A percentile compares a stretch with the other conserved stretches of the same genome.
Evolutionary conservation across 2,113 vertebrate genomes (phyloP).

Genomic region (Lasiurus cinereus): DNA sequence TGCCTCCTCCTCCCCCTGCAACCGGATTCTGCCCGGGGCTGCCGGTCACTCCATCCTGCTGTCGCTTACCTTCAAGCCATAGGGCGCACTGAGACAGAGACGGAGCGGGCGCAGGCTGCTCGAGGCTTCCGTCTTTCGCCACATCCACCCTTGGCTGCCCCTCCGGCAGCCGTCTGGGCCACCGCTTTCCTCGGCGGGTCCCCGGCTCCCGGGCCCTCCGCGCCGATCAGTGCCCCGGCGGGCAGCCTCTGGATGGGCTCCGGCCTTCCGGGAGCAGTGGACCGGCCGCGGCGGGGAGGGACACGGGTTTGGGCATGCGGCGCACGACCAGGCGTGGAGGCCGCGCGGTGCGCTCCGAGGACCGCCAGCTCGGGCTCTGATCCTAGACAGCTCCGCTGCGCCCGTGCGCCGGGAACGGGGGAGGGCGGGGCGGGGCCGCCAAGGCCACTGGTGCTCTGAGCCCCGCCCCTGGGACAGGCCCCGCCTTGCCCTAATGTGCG

Average conservation of each 20-base stretch:
- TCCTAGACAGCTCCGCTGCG: conserved; percentile 74
- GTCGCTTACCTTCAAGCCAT: conserved; percentile 91
- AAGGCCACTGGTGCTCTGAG: not conserved
- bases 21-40: not conserved
- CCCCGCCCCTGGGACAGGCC: conserved; percentile 58
- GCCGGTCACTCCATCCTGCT: not conserved
- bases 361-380: conserved; percentile 49
- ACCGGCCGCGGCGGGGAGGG: conserved; percentile 66
- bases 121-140: conserved; percentile 71
- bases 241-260: conserved; percentile 66
- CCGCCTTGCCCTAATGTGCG: not conserved
- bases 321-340: not conserved
- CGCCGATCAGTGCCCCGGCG: conserved; percentile 54
- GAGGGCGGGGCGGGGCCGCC: conserved; percentile 53
- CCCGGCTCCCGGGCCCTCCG: conserved; percentile 71
- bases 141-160: conserved; percentile 77
- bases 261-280: conserved; percentile 52
- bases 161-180: conserved; percentile 68
- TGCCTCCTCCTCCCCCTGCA: not conserved
- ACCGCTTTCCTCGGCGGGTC: conserved; percentile 63
- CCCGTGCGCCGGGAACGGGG: not conserved
- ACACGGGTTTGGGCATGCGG: not conserved
- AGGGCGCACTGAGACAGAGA: conserved; percentile 78
- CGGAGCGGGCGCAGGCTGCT: conserved; percentile 73
- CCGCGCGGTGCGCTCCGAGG: not conserved